These are phyloP conservation scores for Listronotus bonariensis DNA, from an alignment of 1,140 invertebrate species.

Conservation along the genomic window DNA sequence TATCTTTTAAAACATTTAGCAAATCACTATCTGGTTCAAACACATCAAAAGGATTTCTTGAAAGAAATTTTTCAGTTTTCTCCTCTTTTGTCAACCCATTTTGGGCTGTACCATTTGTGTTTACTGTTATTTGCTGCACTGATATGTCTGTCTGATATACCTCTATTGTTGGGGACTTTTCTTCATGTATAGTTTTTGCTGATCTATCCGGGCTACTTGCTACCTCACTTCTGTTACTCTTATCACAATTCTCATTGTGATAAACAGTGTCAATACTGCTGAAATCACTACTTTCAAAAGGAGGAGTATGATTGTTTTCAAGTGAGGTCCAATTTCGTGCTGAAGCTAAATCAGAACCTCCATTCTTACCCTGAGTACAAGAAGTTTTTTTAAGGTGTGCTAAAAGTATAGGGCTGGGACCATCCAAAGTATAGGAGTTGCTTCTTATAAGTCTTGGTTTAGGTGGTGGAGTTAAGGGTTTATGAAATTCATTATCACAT, in stretches of 20 bases:
- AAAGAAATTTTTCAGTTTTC: constrained; percentile 17
- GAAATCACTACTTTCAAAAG: constrained; percentile 30
- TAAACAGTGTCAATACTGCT: constrained; percentile 33
- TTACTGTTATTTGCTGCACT: constrained; percentile 44
- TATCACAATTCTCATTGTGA: constrained; percentile 3
- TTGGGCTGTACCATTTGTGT: constrained; percentile 18
- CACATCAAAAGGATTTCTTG: constrained; percentile 20
- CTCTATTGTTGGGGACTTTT: constrained; percentile 36
- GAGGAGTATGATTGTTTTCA: constrained; percentile 22
- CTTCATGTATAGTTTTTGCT: constrained; percentile 9
- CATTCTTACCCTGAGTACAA: constrained; percentile 1
- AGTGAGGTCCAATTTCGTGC: constrained; percentile 17
- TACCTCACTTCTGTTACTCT: neutral
- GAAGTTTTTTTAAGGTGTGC: constrained; percentile 54
- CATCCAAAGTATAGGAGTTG: constrained; percentile 65
- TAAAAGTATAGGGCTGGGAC: constrained; percentile 65
- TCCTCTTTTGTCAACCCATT: neutral
- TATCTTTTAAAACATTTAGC: constrained; percentile 41
- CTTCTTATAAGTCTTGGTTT: constrained; percentile 60
- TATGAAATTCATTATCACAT: constrained; percentile 12
- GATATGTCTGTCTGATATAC: constrained; percentile 45
- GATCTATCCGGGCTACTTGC: neutral
- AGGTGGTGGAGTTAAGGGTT: constrained; percentile 1
- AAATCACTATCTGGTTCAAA: constrained; percentile 40
- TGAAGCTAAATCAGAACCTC: neutral